These are phyloP conservation scores for Puffinus mauretanicus DNA, from an alignment of 2,113 vertebrate genomes.

Conservation along the genomic window DNA sequence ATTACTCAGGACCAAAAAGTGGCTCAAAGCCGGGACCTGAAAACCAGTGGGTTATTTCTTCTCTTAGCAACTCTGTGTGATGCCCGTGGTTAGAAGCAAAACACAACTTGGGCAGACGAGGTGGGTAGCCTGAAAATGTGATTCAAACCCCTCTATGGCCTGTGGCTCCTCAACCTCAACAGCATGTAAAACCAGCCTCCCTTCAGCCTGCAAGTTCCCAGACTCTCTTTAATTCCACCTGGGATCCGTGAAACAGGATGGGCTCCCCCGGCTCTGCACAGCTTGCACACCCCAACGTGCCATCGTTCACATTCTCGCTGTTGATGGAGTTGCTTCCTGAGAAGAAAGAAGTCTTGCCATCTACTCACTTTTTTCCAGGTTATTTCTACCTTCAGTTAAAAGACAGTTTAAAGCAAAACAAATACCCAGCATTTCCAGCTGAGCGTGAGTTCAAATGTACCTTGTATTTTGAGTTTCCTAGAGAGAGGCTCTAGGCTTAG, in stretches of 20 bases:
- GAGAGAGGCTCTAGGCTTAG: neutral
- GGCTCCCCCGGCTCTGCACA: neutral
- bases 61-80: neutral
- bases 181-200: neutral
- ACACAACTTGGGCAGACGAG: neutral
- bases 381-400: neutral
- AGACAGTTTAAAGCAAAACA: neutral
- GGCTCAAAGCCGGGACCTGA: neutral
- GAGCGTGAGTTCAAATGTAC: neutral
- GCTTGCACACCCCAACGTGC: neutral
- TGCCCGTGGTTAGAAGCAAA: neutral
- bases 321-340: neutral
- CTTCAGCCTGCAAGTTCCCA: neutral
- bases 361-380: neutral
- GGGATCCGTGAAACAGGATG: neutral
- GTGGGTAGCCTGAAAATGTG: neutral
- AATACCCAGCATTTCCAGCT: neutral
- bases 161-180: neutral
- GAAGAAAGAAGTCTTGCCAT: neutral
- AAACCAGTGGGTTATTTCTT: neutral
- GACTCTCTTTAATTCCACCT: neutral
- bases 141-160: neutral
- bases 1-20: neutral
- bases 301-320: accelerated
- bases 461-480: neutral